Percentiles rank a stretch among this genome's conserved stretches.
Evolutionary conservation across 2,113 vertebrate genomes (phyloP).

Genomic region (Marmota monax): DNA sequence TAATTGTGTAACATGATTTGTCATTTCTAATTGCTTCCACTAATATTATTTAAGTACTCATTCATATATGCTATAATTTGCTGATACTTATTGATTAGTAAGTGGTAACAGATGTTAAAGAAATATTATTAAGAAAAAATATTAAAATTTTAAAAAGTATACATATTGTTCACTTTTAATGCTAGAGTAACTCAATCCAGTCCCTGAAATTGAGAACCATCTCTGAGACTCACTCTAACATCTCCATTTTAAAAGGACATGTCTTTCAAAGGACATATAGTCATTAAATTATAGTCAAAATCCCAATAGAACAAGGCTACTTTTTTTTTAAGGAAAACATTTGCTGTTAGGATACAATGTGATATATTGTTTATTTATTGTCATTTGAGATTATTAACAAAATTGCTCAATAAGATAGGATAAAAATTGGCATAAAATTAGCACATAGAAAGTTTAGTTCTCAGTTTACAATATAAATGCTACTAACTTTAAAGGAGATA

Average conservation of each 20-base stretch:
- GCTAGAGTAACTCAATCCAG: background rate
- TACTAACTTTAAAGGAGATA: background rate
- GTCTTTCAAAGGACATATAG: background rate
- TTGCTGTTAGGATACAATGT: background rate
- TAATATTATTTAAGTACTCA: background rate
- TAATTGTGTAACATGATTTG: background rate
- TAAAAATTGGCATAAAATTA: background rate
- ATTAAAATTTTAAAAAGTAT: background rate
- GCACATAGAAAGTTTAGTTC: background rate
- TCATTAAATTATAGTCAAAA: conserved; percentile 11
- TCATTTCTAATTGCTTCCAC: background rate
- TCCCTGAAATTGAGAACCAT: background rate
- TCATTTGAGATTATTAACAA: background rate
- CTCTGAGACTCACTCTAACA: background rate
- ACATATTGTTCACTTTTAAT: background rate
- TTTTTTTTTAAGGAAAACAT: background rate
- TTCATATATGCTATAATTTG: background rate
- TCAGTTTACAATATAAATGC: background rate
- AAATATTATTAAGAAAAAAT: background rate
- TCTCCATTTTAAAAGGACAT: background rate
- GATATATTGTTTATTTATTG: background rate
- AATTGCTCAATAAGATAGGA: background rate
- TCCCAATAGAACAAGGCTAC: background rate
- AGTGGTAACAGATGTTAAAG: background rate
- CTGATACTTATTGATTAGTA: background rate